Percentiles rank a stretch among this genome's conserved stretches.
phyloP scores from a whole-genome alignment of 2,888 invertebrate species.

The Polyommatus iphigenia region DNA sequence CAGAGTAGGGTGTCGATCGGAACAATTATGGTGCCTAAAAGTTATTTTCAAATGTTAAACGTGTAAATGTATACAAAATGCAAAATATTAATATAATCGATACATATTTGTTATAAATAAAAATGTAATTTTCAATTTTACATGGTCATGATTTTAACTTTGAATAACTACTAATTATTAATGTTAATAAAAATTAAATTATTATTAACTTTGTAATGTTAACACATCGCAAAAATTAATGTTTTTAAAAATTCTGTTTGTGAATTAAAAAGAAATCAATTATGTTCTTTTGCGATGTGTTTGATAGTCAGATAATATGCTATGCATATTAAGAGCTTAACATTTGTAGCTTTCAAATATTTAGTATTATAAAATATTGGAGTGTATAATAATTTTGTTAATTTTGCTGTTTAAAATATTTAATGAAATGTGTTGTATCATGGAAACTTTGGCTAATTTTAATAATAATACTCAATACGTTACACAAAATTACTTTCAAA shows the following conservation, averaged over 20 bases:
- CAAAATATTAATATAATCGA: background rate
- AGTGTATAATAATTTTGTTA: background rate
- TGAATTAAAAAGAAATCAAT: background rate
- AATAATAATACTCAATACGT: background rate
- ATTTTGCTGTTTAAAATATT: background rate
- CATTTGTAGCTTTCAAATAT: background rate
- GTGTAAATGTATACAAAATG: conserved; percentile 22
- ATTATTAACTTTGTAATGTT: background rate
- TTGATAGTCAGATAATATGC: background rate
- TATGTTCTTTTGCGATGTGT: background rate
- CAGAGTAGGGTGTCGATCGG: background rate
- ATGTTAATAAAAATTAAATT: conserved; percentile 2
- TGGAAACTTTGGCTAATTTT: background rate
- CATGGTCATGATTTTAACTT: background rate
- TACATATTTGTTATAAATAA: background rate
- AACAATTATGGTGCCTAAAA: conserved; percentile 26
- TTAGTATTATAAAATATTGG: background rate
- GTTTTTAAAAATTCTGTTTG: background rate
- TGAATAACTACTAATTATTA: background rate
- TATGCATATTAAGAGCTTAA: background rate
- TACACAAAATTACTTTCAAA: background rate
- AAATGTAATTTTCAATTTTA: background rate
- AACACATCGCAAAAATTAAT: background rate
- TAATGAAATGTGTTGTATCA: background rate
- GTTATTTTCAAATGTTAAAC: conserved; percentile 24